These are phyloP conservation scores for Myotis pilosus DNA, from an alignment of 2,797 vertebrate genomes.

Conservation along the genomic window DNA sequence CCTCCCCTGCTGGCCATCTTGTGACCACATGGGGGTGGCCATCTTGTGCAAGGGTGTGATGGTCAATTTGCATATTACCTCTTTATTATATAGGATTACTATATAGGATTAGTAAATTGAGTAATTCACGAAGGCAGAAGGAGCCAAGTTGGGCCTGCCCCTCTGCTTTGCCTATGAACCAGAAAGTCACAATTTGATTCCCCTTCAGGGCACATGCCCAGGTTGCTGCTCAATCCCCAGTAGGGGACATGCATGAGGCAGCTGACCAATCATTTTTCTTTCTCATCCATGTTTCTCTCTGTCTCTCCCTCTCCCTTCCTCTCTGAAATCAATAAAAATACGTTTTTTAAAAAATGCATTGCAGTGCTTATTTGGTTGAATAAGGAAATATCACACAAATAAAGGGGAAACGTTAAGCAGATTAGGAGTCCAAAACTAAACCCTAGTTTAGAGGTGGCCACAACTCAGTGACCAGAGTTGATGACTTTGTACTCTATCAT, in stretches of 20 bases:
- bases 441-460: neutral
- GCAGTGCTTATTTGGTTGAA: neutral
- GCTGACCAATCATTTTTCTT: neutral
- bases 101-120: neutral
- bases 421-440: constrained; percentile 5
- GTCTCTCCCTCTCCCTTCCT: neutral
- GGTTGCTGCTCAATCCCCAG: neutral
- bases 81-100: neutral
- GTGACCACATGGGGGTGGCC: too few relatives aligned
- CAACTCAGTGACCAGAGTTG: neutral
- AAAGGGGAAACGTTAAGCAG: neutral
- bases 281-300: neutral
- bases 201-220: neutral
- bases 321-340: neutral
- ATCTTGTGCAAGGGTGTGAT: too few relatives aligned
- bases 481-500: neutral
- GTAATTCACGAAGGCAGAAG: neutral
- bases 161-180: neutral
- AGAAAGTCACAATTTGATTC: neutral
- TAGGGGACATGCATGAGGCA: neutral
- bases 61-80: too few relatives aligned
- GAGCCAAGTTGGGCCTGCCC: neutral
- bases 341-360: neutral
- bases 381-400: constrained; percentile 4
- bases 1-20: too few relatives aligned